Conservation (phyloP, 1,140 invertebrate genomes). For the Lepidurus apus region DNA sequence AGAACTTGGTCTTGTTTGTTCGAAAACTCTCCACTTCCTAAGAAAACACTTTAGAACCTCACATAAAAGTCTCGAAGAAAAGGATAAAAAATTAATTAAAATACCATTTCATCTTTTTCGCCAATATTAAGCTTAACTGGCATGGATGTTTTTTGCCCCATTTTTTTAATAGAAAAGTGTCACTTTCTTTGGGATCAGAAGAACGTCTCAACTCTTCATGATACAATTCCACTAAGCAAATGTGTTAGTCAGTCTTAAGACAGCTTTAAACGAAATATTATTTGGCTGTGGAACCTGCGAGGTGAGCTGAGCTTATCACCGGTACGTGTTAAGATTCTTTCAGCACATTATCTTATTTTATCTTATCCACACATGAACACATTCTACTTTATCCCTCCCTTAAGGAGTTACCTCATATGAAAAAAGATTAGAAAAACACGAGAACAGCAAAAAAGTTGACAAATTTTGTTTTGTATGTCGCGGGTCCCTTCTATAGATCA, state of each 20-base stretch:
- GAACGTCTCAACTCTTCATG: neutral
- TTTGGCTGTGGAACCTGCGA: neutral
- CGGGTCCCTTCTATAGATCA: too few species aligned
- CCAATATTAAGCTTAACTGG: constrained; percentile 29
- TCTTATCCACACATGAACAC: neutral
- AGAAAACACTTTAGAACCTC: neutral
- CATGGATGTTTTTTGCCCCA: constrained; percentile 28
- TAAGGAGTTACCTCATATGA: too few species aligned
- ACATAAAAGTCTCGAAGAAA: neutral
- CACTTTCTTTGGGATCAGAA: neutral
- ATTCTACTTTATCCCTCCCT: neutral
- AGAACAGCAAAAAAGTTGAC: too few species aligned
- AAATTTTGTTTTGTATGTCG: too few species aligned
- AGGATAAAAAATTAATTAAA: neutral
- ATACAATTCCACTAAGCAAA: neutral
- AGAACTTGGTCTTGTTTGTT: neutral
- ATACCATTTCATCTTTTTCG: constrained; percentile 28
- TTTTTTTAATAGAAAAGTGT: neutral
- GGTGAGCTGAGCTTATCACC: neutral
- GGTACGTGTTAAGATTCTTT: neutral
- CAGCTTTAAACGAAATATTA: neutral
- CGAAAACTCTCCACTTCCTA: constrained; percentile 29
- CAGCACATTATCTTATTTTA: neutral
- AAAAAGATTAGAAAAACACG: too few species aligned
- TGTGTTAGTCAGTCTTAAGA: neutral